A percentile compares a stretch with the other conserved stretches of the same genome.
Conservation (phyloP, 2,797 vertebrate species). For the Anniella stebbinsi region DNA sequence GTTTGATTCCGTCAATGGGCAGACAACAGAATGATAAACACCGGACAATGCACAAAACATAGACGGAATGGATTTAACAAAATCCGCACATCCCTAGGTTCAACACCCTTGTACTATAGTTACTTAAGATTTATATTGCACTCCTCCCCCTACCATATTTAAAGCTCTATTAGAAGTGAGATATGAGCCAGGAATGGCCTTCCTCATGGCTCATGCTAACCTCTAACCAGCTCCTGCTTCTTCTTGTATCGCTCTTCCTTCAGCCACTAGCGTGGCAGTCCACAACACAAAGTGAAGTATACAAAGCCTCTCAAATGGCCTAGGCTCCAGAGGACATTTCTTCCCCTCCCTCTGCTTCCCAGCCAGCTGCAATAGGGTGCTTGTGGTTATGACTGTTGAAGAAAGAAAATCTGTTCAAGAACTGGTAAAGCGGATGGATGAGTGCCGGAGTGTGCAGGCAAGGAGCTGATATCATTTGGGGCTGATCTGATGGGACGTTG, state of each 20-base stretch:
- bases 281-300: background rate
- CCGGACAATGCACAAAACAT: no score
- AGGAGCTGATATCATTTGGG: background rate
- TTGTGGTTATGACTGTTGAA: background rate
- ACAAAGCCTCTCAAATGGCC: background rate
- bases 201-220: background rate
- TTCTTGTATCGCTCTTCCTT: background rate
- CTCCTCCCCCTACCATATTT: no score
- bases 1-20: no score
- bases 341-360: background rate
- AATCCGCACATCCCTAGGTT: no score
- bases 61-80: no score
- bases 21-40: no score
- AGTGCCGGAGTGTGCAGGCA: background rate
- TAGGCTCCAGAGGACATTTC: no score
- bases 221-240: background rate
- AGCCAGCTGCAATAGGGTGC: background rate
- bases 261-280: background rate
- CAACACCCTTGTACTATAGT: no score
- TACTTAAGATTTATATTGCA: background rate
- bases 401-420: constrained; percentile 14
- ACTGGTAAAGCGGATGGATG: background rate
- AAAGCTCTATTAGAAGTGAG: background rate
- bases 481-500: background rate
- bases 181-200: background rate